Conservation (phyloP, 35 echinoderm and acorn worm species). For the Patiria miniata region DNA sequence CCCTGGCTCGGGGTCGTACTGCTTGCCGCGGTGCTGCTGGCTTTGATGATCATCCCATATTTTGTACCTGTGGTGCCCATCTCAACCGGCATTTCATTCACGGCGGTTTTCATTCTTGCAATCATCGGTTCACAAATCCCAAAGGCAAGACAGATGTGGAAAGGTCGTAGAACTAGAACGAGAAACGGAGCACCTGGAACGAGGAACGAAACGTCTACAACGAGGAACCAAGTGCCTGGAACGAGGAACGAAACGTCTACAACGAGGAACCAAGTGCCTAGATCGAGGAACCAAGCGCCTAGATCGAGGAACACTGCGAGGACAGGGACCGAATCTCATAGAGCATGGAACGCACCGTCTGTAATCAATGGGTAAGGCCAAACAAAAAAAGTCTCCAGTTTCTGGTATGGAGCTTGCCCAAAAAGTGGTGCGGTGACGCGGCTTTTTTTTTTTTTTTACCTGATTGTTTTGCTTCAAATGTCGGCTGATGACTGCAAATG, state of each 20-base stretch:
- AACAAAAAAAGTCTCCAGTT: too few relatives aligned
- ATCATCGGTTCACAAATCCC: background rate
- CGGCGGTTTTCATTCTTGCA: background rate
- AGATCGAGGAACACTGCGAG: too few relatives aligned
- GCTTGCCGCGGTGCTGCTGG: background rate
- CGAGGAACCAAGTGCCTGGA: background rate
- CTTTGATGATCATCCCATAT: background rate
- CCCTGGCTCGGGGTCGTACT: background rate
- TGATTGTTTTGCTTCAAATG: too few relatives aligned
- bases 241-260: background rate
- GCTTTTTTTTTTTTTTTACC: too few relatives aligned
- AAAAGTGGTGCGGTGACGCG: too few relatives aligned
- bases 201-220: background rate
- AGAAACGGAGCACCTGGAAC: background rate
- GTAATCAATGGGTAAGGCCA: too few relatives aligned
- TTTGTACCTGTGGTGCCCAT: background rate
- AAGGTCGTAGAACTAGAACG: background rate
- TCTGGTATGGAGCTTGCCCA: too few relatives aligned
- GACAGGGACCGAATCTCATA: too few relatives aligned
- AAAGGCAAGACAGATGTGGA: background rate
- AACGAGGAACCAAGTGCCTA: background rate
- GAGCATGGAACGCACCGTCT: too few relatives aligned
- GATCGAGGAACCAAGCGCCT: too few relatives aligned
- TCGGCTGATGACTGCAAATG: too few relatives aligned
- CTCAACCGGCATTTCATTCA: background rate